Percentiles rank a stretch among this genome's conserved stretches.
phyloP scores from a whole-genome alignment of 2,888 invertebrate species.

The Leptopilina myrica region DNA sequence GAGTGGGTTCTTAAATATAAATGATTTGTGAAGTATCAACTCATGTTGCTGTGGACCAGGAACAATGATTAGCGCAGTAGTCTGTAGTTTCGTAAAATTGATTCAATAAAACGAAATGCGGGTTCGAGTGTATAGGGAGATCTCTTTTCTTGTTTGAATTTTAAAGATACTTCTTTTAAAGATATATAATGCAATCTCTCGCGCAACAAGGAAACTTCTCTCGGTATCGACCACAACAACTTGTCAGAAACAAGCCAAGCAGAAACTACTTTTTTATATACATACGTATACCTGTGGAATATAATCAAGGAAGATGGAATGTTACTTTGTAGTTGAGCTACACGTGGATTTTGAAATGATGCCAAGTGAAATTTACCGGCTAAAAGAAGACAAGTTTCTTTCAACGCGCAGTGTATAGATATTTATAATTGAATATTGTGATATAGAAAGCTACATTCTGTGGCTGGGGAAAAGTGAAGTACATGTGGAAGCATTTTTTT shows the following conservation, averaged over 20 bases:
- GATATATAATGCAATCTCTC: neutral
- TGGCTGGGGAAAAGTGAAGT: too few species aligned
- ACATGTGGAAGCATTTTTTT: too few species aligned
- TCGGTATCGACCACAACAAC: neutral
- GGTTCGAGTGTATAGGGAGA: conserved; percentile 1
- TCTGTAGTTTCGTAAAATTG: conserved; percentile 12
- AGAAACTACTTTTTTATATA: conserved; percentile 28
- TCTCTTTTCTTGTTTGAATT: neutral
- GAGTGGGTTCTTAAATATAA: neutral
- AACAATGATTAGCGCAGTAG: neutral
- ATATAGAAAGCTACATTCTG: too few species aligned
- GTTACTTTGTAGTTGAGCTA: conserved; percentile 9
- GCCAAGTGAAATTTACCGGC: conserved; percentile 9
- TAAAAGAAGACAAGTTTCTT: neutral
- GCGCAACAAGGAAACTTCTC: conserved; percentile 4
- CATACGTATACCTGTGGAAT: neutral
- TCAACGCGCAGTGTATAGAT: neutral
- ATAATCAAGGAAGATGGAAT: neutral
- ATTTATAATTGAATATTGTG: neutral
- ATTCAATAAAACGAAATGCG: conserved; percentile 34
- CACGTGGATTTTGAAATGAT: conserved; percentile 7
- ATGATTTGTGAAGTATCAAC: neutral
- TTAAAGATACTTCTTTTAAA: neutral
- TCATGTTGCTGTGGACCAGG: neutral
- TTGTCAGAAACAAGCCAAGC: neutral